Evolutionary conservation across 2,888 invertebrate species (phyloP).

Genomic region (Schizaphis graminum): DNA sequence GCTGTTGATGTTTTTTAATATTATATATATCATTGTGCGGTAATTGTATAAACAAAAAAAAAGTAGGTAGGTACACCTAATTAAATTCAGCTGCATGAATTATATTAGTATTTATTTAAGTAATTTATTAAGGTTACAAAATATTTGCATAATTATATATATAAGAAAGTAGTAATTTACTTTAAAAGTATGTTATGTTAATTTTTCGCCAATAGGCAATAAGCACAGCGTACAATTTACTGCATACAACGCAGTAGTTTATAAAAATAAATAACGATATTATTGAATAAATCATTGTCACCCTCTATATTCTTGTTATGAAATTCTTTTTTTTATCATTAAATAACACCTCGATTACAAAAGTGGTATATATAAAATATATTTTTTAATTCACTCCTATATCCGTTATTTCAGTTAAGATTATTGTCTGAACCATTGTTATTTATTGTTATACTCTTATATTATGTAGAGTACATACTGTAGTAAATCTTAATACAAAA

Average conservation of each 20-base stretch:
- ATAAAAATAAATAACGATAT: not conserved
- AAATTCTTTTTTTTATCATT: not conserved
- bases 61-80: not conserved
- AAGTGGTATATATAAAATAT: not conserved
- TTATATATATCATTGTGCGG: not conserved
- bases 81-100: not conserved
- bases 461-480: too few species aligned
- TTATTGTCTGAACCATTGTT: not conserved
- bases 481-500: not conserved
- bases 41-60: conserved; percentile 7
- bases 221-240: not conserved
- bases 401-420: not conserved
- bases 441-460: not conserved
- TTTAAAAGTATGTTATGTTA: conserved; percentile 24
- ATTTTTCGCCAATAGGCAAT: conserved; percentile 33
- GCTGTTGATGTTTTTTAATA: not conserved
- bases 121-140: conserved; percentile 27
- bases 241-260: not conserved
- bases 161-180: conserved; percentile 31
- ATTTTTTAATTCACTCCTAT: not conserved
- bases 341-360: not conserved
- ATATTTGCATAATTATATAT: conserved; percentile 25
- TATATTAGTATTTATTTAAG: conserved; percentile 17
- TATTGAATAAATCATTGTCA: conserved; percentile 18
- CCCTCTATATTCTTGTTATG: not conserved